Evolutionary conservation across 35 echinoderm and acorn worm species (phyloP), one percentile per base, ranked within the genome.

Genomic region (Strongylocentrotus purpuratus): DNA sequence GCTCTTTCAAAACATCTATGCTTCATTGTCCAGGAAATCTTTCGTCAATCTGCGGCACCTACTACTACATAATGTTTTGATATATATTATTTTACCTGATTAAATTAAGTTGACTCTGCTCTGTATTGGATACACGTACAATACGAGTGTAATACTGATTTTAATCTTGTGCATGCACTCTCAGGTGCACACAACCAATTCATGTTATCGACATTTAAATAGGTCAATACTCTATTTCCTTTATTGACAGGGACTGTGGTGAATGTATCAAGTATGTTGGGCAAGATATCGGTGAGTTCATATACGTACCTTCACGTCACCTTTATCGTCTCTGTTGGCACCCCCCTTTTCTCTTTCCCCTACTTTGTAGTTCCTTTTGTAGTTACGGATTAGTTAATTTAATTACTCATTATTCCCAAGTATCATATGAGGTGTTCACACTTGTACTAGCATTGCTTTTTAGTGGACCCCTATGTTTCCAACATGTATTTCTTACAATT

Each of bases 181-280:
- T 86, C 11, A 1, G 15, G 33, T 33, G 85, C 87, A 11, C 87
- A 22, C 1, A 47, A 25, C 7, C 88, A 31, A 22, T 13, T 95
- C 25, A 95, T 46, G 6, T 88, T 41, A n/a, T 33, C 31, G 31
- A 7, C 87, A 45, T 92, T 13, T 33, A 32, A n/a, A 45, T 58
- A 31, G 31, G 15, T 28, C 61, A 46, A 86, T 1, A 86, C 32
- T 86, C 33, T 33, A 9, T 91, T 91, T 41, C 33, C 32, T 91
- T 46, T 91, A 10, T 11, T 46, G 20, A 25, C 32, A 96, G 95
- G 95, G 48, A 52, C 95, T 52, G 89, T 97, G 52, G 97, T 97
- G 13, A 97, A 97, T 96, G 90, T 97, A 31, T 97, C 97, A 6
- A 97, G 97, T 95, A 94, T 97, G 20, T 94, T 94, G 52, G 95